Percentiles rank a stretch among this genome's conserved stretches.
Conservation (phyloP, 2,797 vertebrate species). For the Sternotherus odoratus region DNA sequence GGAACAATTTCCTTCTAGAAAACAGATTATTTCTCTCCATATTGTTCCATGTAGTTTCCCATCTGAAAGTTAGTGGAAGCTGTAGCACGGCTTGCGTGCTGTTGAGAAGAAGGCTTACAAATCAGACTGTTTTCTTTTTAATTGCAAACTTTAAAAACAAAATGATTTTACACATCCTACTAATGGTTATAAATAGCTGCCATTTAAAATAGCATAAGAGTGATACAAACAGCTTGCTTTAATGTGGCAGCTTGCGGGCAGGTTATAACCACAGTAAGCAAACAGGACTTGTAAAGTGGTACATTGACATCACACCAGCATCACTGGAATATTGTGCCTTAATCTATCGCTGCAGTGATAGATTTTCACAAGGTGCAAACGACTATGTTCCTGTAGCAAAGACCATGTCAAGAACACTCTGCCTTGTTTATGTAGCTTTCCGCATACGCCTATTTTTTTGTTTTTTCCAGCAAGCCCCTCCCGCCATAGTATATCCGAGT, state of each 20-base stretch:
- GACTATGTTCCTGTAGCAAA: conserved; percentile 45
- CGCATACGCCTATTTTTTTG: conserved; percentile 39
- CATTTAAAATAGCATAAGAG: conserved; percentile 64
- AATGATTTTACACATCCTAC: conserved; percentile 71
- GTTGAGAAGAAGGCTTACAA: conserved; percentile 33
- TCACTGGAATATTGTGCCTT: conserved; percentile 55
- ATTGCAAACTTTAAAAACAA: conserved; percentile 72
- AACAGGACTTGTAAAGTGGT: conserved; percentile 45
- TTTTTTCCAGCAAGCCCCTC: conserved; percentile 90
- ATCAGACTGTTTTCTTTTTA: conserved; percentile 68
- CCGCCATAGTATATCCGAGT: conserved; percentile 94
- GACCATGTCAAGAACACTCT: conserved; percentile 61
- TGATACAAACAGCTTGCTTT: conserved; percentile 56
- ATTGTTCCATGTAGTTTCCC: conserved; percentile 61
- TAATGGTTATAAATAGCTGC: conserved; percentile 77
- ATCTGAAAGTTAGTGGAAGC: conserved; percentile 56
- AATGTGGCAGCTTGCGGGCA: conserved; percentile 63
- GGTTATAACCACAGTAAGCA: conserved; percentile 68
- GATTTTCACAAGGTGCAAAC: conserved; percentile 53
- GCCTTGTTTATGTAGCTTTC: conserved; percentile 14
- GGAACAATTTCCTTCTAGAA: conserved; percentile 75
- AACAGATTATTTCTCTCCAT: conserved; percentile 70
- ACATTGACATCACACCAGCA: conserved; percentile 69
- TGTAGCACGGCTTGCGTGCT: conserved; percentile 51
- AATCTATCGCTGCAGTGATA: conserved; percentile 41